Evolutionary conservation across 2,888 invertebrate species (phyloP), one percentile per base, ranked within the genome.

Genomic region (Baccha elongata): DNA sequence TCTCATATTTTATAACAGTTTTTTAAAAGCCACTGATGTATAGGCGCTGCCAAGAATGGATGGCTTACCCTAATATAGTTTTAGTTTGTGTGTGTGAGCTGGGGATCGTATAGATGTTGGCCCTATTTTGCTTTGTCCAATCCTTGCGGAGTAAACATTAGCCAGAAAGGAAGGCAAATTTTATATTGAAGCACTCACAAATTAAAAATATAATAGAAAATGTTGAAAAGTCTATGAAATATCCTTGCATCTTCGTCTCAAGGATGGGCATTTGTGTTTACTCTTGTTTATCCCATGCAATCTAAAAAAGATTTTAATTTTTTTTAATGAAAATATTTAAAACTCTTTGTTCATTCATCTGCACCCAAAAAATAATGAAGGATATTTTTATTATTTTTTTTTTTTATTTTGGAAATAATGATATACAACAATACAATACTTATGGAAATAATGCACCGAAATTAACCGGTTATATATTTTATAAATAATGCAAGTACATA

Each of bases 1-100:
- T 40, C 19, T 37, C 40, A 5, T 58, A 71, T 60, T 73, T 60
- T 55, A 7, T 55, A 55, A 40, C 11, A 32, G 10, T 37, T 55
- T 40, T n/a, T 19, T n/a, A 37, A 21, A 35, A 37, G 35, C 21
- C 19, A 37, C 19, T 35, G n/a, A 53, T 19, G 10, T 32, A 29
- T 4, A 8, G 29, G 29, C 23, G 3, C 29, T 32, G 29, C 4
- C 29, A 7, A 32, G 13, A 40, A 40, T 13, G 13, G 37, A 40
- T 5, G 37, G 7, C 13, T 40, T 8, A 1, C 37, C 13, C 37
- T 13, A 7, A 13, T n/a, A 5, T n/a, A 5, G 4, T 13, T n/a
- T 40, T 40, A 13, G 37, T 13, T 3, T 40, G 37, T n/a, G 37
- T 40, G 13, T 35, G n/a, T 35, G 35, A 6, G 10, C 3, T 35